These are phyloP conservation scores for Scrobipalpa atriplicella DNA, from an alignment of 2,888 invertebrate genomes.

Conservation along the genomic window DNA sequence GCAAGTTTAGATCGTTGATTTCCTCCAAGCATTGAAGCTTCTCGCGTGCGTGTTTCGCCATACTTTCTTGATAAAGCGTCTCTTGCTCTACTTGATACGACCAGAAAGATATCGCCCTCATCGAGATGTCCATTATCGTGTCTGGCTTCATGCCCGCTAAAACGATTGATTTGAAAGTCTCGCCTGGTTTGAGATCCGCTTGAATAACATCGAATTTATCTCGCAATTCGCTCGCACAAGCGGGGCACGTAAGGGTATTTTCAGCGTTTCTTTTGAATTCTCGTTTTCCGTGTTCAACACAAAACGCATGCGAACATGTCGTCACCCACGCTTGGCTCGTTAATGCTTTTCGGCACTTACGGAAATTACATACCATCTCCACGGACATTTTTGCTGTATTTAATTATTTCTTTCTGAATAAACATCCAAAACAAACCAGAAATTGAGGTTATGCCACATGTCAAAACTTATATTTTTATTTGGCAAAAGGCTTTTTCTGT, in stretches of 20 bases:
- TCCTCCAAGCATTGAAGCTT: slow-evolving; percentile 75
- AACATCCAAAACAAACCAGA: slow-evolving; percentile 22
- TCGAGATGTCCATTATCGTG: slow-evolving; percentile 79
- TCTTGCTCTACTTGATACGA: slow-evolving; percentile 80
- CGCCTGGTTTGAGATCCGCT: slow-evolving; percentile 76
- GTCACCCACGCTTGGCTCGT: slow-evolving; percentile 78
- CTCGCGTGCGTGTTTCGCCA: slow-evolving; percentile 73
- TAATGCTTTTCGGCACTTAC: slow-evolving; percentile 76
- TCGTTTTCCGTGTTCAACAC: slow-evolving; percentile 77
- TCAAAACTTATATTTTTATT: slow-evolving; percentile 36
- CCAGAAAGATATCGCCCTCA: slow-evolving; percentile 81
- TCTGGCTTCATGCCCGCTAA: slow-evolving; percentile 80
- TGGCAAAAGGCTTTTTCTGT: slow-evolving; percentile 29
- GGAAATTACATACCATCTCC: slow-evolving; percentile 79
- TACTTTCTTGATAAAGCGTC: slow-evolving; percentile 74
- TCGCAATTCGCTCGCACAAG: slow-evolving; percentile 74
- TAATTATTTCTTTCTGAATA: slow-evolving; percentile 64
- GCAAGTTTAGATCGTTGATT: slow-evolving; percentile 68
- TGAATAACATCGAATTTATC: slow-evolving; percentile 80
- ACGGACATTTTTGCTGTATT: slow-evolving; percentile 52
- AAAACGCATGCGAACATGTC: slow-evolving; percentile 81
- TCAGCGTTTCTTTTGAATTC: slow-evolving; percentile 74
- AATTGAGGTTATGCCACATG: slow-evolving; percentile 35
- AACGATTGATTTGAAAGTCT: slow-evolving; percentile 80
- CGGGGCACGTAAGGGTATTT: slow-evolving; percentile 74